Percentiles rank a stretch among this genome's conserved stretches.
Conservation (phyloP, 2,797 vertebrate genomes). For the Oophaga sylvatica region DNA sequence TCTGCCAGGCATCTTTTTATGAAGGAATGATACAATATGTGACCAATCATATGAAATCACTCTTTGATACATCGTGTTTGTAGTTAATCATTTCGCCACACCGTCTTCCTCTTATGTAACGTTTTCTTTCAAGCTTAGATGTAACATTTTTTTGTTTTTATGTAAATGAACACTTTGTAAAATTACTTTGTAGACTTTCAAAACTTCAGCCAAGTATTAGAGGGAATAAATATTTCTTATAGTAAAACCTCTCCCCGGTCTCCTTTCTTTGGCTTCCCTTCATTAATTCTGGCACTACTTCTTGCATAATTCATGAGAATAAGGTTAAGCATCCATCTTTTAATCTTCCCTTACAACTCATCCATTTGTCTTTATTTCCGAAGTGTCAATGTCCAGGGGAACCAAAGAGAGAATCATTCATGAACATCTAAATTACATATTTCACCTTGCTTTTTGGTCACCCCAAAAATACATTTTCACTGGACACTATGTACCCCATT, state of each 20-base stretch:
- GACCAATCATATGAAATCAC: background rate
- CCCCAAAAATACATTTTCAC: background rate
- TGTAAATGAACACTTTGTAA: background rate
- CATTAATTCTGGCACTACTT: background rate
- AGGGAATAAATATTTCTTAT: background rate
- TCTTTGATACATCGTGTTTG: constrained; percentile 34
- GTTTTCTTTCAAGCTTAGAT: constrained; percentile 7
- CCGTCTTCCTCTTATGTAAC: background rate
- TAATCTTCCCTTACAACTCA: background rate
- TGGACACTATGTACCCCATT: background rate
- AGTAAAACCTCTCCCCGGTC: background rate
- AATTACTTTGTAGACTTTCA: background rate
- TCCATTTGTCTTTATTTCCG: background rate
- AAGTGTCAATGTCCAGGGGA: background rate
- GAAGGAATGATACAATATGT: constrained; percentile 12
- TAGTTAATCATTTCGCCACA: constrained; percentile 5
- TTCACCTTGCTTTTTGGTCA: background rate
- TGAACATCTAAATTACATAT: background rate
- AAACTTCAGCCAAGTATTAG: background rate
- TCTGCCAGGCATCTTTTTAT: constrained; percentile 39
- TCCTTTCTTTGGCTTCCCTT: background rate
- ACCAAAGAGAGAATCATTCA: background rate
- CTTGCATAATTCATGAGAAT: background rate
- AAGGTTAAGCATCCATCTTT: background rate
- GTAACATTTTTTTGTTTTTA: constrained; percentile 12